Evolutionary conservation across 2,888 invertebrate genomes (phyloP).

Genomic region (Cephus spinipes): DNA sequence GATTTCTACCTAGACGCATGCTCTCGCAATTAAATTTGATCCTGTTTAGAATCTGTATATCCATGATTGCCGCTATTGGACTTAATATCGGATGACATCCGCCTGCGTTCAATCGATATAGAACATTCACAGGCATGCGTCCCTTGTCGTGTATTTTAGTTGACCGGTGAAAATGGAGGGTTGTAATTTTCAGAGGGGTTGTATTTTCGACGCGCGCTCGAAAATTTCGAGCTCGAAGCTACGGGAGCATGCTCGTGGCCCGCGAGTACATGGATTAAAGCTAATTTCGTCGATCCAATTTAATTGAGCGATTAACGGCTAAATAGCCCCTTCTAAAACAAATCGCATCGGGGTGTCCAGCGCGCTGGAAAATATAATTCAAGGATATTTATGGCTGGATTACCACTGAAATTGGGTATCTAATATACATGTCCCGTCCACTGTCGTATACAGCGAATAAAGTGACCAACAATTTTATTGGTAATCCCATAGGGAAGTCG

Average conservation of each 20-base stretch:
- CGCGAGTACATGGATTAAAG: slow-evolving; percentile 49
- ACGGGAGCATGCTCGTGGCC: neutral
- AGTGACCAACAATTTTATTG: slow-evolving; percentile 37
- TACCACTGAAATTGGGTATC: slow-evolving; percentile 62
- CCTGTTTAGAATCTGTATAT: neutral
- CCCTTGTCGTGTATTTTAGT: neutral
- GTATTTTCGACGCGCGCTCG: neutral
- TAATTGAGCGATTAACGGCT: slow-evolving; percentile 67
- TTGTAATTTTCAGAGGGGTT: neutral
- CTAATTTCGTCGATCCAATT: slow-evolving; percentile 63
- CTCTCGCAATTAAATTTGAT: neutral
- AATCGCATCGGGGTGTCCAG: slow-evolving; percentile 28
- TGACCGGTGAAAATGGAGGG: neutral
- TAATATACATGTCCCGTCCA: slow-evolving; percentile 60
- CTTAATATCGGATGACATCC: neutral
- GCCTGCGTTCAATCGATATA: neutral
- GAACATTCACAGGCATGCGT: neutral
- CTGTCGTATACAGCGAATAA: slow-evolving; percentile 44
- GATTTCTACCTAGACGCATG: neutral
- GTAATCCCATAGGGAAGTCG: neutral
- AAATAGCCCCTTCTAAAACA: slow-evolving; percentile 50
- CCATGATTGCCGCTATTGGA: neutral
- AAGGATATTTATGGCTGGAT: slow-evolving; percentile 65
- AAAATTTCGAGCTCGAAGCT: neutral
- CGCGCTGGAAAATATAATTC: slow-evolving; percentile 63